Evolutionary conservation across 2,888 invertebrate genomes (phyloP).

Genomic region (Oscheius sp.): DNA sequence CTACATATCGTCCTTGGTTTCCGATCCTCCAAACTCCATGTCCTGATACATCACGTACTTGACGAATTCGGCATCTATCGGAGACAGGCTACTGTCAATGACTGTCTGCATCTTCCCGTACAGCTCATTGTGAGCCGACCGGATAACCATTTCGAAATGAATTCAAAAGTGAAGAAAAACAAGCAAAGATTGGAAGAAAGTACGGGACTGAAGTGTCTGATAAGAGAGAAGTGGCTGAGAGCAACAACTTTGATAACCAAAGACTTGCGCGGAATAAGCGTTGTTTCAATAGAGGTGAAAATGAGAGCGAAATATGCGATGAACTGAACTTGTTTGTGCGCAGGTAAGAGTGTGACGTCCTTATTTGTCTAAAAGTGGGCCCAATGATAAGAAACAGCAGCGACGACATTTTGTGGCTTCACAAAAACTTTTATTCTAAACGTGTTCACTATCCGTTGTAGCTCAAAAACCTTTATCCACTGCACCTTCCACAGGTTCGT

Average conservation of each 20-base stretch:
- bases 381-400: too few relatives aligned
- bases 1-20: constrained; percentile 4
- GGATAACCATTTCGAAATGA: constrained; percentile 24
- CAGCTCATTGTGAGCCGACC: constrained; percentile 19
- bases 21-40: constrained; percentile 27
- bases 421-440: too few relatives aligned
- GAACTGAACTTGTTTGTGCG: too few relatives aligned
- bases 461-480: neutral
- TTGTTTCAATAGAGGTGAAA: too few relatives aligned
- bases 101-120: neutral
- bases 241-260: too few relatives aligned
- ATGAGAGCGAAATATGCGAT: too few relatives aligned
- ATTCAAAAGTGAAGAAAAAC: neutral
- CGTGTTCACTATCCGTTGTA: neutral
- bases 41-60: constrained; percentile 29
- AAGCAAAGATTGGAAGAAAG: neutral
- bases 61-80: constrained; percentile 21
- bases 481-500: constrained; percentile 8
- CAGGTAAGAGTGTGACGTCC: too few relatives aligned
- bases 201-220: neutral
- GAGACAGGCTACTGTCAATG: neutral
- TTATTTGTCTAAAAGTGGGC: too few relatives aligned
- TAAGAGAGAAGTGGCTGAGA: neutral
- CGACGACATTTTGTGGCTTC: too few relatives aligned
- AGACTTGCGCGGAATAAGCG: too few relatives aligned